A percentile compares a stretch with the other conserved stretches of the same genome.
These are phyloP conservation scores for Oceanodroma tethys DNA, from an alignment of 2,113 vertebrate genomes.

Conservation along the genomic window DNA sequence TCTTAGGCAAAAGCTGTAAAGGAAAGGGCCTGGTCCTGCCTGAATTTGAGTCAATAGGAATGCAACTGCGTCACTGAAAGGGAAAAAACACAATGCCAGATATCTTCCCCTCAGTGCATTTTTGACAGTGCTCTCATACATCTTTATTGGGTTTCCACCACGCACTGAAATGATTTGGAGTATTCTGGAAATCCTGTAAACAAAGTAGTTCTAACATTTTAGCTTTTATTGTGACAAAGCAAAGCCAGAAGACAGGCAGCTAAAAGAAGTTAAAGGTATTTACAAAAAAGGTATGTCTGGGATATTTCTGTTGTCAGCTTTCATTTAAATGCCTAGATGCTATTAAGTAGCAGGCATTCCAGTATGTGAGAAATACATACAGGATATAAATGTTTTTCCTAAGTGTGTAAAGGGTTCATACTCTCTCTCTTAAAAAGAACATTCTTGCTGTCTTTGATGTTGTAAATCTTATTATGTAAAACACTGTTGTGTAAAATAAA, in stretches of 20 bases:
- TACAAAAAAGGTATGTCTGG: neutral
- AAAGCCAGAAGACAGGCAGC: neutral
- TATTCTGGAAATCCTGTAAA: constrained; percentile 11
- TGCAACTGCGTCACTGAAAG: neutral
- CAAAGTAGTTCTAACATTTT: neutral
- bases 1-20: neutral
- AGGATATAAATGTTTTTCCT: constrained; percentile 8
- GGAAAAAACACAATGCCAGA: neutral
- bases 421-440: constrained; percentile 14
- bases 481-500: constrained; percentile 50
- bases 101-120: neutral
- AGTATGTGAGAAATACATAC: neutral
- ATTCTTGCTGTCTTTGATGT: constrained; percentile 45
- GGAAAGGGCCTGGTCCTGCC: neutral
- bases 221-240: neutral
- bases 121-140: neutral
- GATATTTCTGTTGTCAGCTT: constrained; percentile 49
- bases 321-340: constrained; percentile 27
- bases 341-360: constrained; percentile 3
- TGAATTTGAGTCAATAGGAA: neutral
- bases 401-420: constrained; percentile 32
- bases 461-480: constrained; percentile 55
- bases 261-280: constrained; percentile 42
- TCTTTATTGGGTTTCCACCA: neutral
- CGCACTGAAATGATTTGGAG: neutral